These are phyloP conservation scores for Phytoseiulus persimilis DNA, from an alignment of 2,888 invertebrate genomes.

Conservation along the genomic window DNA sequence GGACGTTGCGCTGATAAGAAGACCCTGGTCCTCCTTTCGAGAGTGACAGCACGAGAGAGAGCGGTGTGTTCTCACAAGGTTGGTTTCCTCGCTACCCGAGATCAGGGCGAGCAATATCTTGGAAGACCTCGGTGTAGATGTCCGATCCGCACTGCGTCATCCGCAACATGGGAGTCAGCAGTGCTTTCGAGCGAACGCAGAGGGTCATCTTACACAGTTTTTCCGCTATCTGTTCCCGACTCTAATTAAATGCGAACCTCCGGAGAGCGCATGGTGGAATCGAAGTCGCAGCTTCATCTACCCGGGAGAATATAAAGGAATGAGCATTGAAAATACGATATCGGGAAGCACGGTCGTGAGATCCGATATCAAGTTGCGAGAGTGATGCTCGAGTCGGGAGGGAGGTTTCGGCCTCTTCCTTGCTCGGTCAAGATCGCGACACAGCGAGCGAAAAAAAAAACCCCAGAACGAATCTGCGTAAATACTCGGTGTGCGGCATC, in stretches of 20 bases:
- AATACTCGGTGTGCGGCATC: too few relatives aligned
- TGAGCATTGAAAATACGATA: too few relatives aligned
- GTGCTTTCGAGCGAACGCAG: background rate
- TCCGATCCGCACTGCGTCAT: background rate
- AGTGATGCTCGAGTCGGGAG: background rate
- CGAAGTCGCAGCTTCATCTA: background rate
- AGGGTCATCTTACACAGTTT: background rate
- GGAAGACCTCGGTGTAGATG: background rate
- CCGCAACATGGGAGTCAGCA: background rate
- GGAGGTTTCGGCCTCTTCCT: background rate
- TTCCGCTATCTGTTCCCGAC: background rate
- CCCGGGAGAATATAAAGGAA: background rate
- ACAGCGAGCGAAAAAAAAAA: background rate
- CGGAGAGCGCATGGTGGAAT: background rate
- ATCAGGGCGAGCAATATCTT: too few relatives aligned
- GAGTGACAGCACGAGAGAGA: background rate
- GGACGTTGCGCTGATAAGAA: conserved; percentile 46
- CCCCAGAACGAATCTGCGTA: too few relatives aligned
- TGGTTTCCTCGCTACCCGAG: too few relatives aligned
- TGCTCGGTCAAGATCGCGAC: background rate
- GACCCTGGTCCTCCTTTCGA: background rate
- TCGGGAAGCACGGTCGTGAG: background rate
- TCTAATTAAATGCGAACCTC: background rate
- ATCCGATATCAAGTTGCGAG: background rate
- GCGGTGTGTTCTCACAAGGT: too few relatives aligned